Base-by-base conservation (phyloP, 2,888 invertebrate genomes). In the Tachina fera region DNA sequence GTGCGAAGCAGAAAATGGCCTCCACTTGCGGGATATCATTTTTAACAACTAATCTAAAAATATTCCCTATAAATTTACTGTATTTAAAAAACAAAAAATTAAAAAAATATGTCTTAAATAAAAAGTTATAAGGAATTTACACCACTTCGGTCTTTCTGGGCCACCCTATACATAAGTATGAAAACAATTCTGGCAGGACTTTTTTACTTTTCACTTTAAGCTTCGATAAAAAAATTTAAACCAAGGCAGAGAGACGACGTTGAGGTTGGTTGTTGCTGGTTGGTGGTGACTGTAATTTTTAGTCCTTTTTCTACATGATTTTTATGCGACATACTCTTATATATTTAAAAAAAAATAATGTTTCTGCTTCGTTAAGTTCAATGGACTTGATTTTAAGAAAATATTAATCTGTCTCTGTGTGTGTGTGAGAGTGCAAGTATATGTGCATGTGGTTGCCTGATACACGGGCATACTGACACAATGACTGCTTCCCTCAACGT, bases 291-390 rank as follows among this genome's bases (percentile, higher is more conserved):
- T 31, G 31, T 31, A 31, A 31, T 31, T 31, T 31, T 31, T 31
- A 31, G 41, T 61, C 58, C 61, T 61, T 61, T 61, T 61, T 43
- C 61, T 16, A n/a, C 43, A 61, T 72, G 65, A 76, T 67, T 79
- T 76, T 61, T 49, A 60, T 67, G 68, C 43, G 53, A 76, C 51
- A 71, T 43, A n/a, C n/a, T 8, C 0, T 4, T 14, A 49, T 49
- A 49, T 14, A 49, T 49, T 14, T 14, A 49, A 77, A 71, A 78
- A 31, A 58, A 22, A 45, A 56, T 10, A 71, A 76, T 16, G 72
- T 80, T 77, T 76, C 58, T 76, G 68, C 86, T 61, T 80, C 72
- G 74, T 83, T 74, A 65, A 58, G 86, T 86, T 86, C 86, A 86
- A 86, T 78, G 83, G 74, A 83, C 86, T 78, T 65, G 86, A 81